Evolutionary conservation across 1,140 invertebrate species (phyloP).

Genomic region (Schlechtendalia chinensis): DNA sequence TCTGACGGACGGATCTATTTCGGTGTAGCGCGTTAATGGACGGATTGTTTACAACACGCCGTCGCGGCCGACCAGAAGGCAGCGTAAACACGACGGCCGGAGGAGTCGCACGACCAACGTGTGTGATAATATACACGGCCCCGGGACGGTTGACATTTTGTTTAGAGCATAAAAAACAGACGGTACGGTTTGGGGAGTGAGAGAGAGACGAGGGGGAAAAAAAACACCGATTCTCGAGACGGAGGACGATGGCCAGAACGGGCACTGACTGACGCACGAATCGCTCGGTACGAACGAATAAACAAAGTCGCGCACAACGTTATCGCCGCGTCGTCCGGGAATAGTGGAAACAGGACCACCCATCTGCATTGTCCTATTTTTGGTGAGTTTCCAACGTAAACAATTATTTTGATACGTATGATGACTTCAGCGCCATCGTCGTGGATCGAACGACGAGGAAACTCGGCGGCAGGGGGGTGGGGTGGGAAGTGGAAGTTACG

Average conservation of each 20-base stretch:
- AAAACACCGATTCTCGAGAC: constrained; percentile 6
- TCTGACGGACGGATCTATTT: constrained; percentile 39
- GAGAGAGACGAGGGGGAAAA: neutral
- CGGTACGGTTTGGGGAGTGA: neutral
- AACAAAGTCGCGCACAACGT: constrained; percentile 45
- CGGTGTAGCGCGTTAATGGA: constrained; percentile 36
- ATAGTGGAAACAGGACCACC: constrained; percentile 21
- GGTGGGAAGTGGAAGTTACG: constrained; percentile 1
- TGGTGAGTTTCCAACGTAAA: constrained; percentile 32
- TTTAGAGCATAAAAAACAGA: constrained; percentile 47
- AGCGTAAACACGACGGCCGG: constrained; percentile 11
- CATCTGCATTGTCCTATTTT: constrained; percentile 43
- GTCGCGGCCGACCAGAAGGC: constrained; percentile 15
- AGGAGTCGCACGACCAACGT: constrained; percentile 18
- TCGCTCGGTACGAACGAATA: constrained; percentile 23
- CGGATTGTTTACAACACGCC: constrained; percentile 27
- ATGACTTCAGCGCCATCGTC: constrained; percentile 12
- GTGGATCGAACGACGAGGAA: neutral
- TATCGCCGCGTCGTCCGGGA: constrained; percentile 36
- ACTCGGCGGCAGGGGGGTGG: too few relatives aligned
- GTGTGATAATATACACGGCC: constrained; percentile 30
- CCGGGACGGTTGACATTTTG: constrained; percentile 44
- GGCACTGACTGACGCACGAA: constrained; percentile 45
- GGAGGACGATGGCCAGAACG: constrained; percentile 46
- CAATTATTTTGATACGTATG: constrained; percentile 35